Evolutionary conservation across 2,113 vertebrate genomes (phyloP).

Genomic region (Heliornis fulica): DNA sequence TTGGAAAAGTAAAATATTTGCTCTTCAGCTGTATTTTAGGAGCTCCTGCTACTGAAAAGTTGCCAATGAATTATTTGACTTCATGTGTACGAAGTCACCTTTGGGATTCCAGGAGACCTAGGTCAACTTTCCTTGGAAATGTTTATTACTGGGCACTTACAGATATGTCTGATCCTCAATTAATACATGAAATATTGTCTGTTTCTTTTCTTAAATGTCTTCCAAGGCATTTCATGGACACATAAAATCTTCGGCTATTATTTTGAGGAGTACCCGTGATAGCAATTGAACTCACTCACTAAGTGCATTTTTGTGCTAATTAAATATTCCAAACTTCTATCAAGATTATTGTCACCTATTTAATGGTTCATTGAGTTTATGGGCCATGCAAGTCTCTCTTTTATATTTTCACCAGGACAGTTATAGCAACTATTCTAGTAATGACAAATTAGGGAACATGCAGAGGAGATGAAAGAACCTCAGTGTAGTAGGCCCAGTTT

Average conservation of each 20-base stretch:
- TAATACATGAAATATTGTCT: conserved; percentile 78
- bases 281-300: conserved; percentile 72
- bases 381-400: conserved; percentile 68
- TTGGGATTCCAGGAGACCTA: conserved; percentile 73
- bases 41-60: conserved; percentile 20
- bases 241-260: conserved; percentile 76
- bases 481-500: conserved; percentile 12
- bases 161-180: conserved; percentile 72
- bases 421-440: conserved; percentile 70
- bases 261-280: conserved; percentile 76
- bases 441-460: conserved; percentile 71
- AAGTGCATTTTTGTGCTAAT: conserved; percentile 81
- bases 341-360: conserved; percentile 84
- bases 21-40: not conserved
- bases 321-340: conserved; percentile 83
- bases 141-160: conserved; percentile 72
- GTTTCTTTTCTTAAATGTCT: conserved; percentile 76
- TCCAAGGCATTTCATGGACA: conserved; percentile 72
- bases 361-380: conserved; percentile 83
- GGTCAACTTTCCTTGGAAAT: conserved; percentile 75
- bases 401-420: conserved; percentile 73
- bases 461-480: conserved; percentile 68
- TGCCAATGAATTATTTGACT: conserved; percentile 43
- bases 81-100: conserved; percentile 75
- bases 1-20: not conserved